Conservation (phyloP, 2,888 invertebrate genomes). For the Eurytoma californica region DNA sequence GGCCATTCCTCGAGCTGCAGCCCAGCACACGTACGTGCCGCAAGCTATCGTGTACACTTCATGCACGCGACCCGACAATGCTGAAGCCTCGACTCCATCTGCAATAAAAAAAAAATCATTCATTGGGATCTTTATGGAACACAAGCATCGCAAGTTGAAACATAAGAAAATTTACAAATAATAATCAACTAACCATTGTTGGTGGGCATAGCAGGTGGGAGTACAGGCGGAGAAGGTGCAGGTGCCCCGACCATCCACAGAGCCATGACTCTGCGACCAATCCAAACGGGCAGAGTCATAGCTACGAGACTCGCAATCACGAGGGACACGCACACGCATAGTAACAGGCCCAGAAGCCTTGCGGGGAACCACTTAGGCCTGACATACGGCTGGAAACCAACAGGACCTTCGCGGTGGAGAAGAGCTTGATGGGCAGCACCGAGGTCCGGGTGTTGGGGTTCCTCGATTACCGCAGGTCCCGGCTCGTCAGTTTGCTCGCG, state of each 20-base stretch:
- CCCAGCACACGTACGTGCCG: slow-evolving; percentile 96
- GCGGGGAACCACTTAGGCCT: slow-evolving; percentile 88
- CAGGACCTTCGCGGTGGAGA: slow-evolving; percentile 85
- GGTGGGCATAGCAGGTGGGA: slow-evolving; percentile 63
- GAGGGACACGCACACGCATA: slow-evolving; percentile 89
- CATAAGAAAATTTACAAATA: too few species aligned
- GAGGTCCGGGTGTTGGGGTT: slow-evolving; percentile 73
- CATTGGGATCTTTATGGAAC: too few species aligned
- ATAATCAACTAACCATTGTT: slow-evolving; percentile 62
- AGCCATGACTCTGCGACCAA: slow-evolving; percentile 92
- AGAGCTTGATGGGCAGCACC: slow-evolving; percentile 94
- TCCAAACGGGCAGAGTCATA: slow-evolving; percentile 92
- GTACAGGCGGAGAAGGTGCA: slow-evolving; percentile 71
- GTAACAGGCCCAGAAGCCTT: slow-evolving; percentile 82
- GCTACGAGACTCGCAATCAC: slow-evolving; percentile 90
- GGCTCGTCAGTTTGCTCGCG: slow-evolving; percentile 80
- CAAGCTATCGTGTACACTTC: slow-evolving; percentile 97
- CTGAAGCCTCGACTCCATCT: slow-evolving; percentile 49
- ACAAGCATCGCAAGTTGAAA: too few species aligned
- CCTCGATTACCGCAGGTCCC: slow-evolving; percentile 67
- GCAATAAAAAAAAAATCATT: neutral
- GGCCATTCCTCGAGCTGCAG: slow-evolving; percentile 88
- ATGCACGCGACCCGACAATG: slow-evolving; percentile 81
- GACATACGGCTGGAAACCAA: slow-evolving; percentile 93
- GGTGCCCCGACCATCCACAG: slow-evolving; percentile 84